Base-by-base conservation (phyloP, 1,140 invertebrate genomes). In the Akabosia matsudoensis region DNA sequence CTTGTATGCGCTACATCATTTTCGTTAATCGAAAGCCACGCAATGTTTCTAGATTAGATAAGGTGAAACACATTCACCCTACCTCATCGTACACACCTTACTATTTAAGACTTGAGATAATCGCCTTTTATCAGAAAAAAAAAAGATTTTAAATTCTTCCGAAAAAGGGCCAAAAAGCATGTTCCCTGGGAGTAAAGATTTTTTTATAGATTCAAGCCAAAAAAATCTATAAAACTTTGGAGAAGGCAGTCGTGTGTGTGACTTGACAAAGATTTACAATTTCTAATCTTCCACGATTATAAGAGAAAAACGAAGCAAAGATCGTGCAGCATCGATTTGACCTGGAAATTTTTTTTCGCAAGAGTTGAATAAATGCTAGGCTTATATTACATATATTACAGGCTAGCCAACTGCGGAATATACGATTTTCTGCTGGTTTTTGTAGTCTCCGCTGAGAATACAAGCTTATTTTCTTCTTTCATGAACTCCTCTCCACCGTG, bases 221-320 rank as follows among this genome's bases (percentile, higher is more conserved):
- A 45, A 45, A 45, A 45, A 45, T 45, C 37, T 45, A 7, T 18
- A 7, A 45, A 45, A n/a, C n/a, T n/a, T n/a, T n/a, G n/a, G n/a
- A 45, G 37, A 45, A 45, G 37, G 37, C 37, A 45, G 37, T 61
- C 54, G 14, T 61, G 54, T 22, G 54, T 61, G 54, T 61, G 54
- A 61, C 54, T 61, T 24, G 7, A 24, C 24, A 45, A 51, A 61
- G 54, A 61, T 61, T 61, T 61, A 61, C 54, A 61, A 61, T 61
- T 61, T 61, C 54, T 61, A 61, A 61, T 61, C 54, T 22, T 22
- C 13, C 14, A 45, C 37, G n/a, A n/a, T n/a, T n/a, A n/a, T n/a
- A n/a, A n/a, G n/a, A n/a, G n/a, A n/a, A n/a, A n/a, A n/a, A n/a
- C n/a, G n/a, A n/a, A n/a, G n/a, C 37, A 18, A 7, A 45, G 37